A percentile compares a stretch with the other conserved stretches of the same genome.
These are phyloP conservation scores for Bergia sp. DNA, from an alignment of 92 coral and sea anemone species.

Conservation along the genomic window DNA sequence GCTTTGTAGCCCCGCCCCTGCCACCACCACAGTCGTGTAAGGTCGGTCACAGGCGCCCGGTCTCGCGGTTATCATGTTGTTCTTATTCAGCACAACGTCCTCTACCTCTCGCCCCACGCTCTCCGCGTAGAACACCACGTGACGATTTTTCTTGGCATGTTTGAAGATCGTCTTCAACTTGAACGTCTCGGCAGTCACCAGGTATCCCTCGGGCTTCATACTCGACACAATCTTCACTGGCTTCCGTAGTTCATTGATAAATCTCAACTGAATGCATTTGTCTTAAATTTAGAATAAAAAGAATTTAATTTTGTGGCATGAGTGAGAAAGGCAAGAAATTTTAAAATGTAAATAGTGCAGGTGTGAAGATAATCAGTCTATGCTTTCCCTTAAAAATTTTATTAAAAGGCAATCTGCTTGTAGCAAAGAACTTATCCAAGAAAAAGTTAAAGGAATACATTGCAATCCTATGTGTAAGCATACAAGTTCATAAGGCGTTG, in stretches of 20 bases:
- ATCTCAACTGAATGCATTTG: constrained; percentile 88
- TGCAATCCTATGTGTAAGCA: too few relatives aligned
- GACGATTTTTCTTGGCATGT: constrained; percentile 94
- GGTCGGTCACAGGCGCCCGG: constrained; percentile 86
- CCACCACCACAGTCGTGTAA: constrained; percentile 61
- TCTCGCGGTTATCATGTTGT: constrained; percentile 82
- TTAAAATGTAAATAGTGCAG: too few relatives aligned
- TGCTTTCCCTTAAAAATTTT: too few relatives aligned
- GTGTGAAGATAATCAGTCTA: too few relatives aligned
- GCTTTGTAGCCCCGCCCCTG: constrained; percentile 59
- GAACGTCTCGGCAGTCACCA: constrained; percentile 92
- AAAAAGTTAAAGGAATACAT: too few relatives aligned
- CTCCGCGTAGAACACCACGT: constrained; percentile 96
- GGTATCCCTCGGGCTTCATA: constrained; percentile 91
- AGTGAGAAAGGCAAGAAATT: too few relatives aligned
- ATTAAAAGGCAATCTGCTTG: too few relatives aligned
- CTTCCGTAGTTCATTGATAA: constrained; percentile 85
- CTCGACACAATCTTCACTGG: constrained; percentile 92
- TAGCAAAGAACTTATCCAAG: too few relatives aligned
- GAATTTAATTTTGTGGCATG: too few relatives aligned
- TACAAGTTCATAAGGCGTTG: too few relatives aligned
- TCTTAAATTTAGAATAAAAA: constrained; percentile 51
- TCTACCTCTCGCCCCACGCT: constrained; percentile 82
- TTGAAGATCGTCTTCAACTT: constrained; percentile 95
- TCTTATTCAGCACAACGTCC: constrained; percentile 78